phyloP scores from a whole-genome alignment of 92 coral and sea anemone species.

The Anthopleura xanthogrammica region DNA sequence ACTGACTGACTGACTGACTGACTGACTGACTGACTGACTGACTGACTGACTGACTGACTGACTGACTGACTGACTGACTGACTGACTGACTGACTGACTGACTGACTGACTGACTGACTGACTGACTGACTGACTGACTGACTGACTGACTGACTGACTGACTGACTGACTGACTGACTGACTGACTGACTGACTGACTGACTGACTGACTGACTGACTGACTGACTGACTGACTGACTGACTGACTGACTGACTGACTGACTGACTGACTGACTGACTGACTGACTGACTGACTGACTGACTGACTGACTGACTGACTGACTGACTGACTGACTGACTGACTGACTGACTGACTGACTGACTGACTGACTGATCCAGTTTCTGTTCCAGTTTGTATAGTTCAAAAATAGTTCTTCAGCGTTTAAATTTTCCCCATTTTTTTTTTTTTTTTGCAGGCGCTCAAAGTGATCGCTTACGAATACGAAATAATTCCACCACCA shows the following conservation, averaged over 20 bases:
- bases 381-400: neutral
- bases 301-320: neutral
- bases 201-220: neutral
- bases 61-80: neutral
- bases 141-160: neutral
- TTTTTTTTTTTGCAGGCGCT: neutral
- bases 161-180: neutral
- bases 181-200: neutral
- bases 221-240: neutral
- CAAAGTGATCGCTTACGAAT: neutral
- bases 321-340: neutral
- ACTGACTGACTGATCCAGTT: neutral
- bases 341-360: neutral
- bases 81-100: neutral
- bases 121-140: no score
- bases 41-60: neutral
- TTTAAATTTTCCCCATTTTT: neutral
- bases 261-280: no score
- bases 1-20: no score
- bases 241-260: no score
- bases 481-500: neutral
- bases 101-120: neutral
- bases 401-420: no score
- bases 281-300: neutral
- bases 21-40: neutral